Conservation (phyloP, 2,113 vertebrate genomes). For the Barbus barbus region DNA sequence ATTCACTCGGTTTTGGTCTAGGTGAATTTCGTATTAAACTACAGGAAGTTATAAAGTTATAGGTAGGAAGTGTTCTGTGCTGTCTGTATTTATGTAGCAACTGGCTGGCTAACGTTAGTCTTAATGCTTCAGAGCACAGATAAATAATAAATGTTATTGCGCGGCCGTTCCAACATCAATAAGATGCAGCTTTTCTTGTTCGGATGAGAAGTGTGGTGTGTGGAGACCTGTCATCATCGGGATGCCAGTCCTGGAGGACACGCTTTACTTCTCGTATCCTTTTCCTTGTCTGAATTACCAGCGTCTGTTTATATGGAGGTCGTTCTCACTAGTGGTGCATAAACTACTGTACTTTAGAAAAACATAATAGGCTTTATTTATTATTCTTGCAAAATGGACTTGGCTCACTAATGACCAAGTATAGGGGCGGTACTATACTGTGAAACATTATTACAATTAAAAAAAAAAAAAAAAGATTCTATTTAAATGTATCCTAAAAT, state of each 20-base stretch:
- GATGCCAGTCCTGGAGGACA: constrained; percentile 66
- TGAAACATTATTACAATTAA: not conserved
- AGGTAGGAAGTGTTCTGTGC: not conserved
- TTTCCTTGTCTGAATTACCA: too few species aligned
- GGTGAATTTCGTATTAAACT: not conserved
- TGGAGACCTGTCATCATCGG: constrained; percentile 16
- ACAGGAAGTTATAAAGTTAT: not conserved
- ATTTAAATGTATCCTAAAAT: not conserved
- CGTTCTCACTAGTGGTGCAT: not conserved
- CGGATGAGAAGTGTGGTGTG: constrained; percentile 26
- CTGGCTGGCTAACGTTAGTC: too few species aligned
- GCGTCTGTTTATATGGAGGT: too few species aligned
- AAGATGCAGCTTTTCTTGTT: constrained; percentile 6
- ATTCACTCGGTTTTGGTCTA: not conserved
- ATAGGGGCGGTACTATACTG: not conserved
- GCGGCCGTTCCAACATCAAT: not conserved
- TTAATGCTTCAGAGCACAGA: too few species aligned
- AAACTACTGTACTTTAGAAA: not conserved
- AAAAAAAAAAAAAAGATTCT: too few species aligned
- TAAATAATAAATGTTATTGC: too few species aligned
- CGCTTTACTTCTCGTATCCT: constrained; percentile 78
- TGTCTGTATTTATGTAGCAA: not conserved
- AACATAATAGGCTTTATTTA: not conserved
- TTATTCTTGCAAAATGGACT: not conserved
- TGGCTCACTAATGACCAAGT: not conserved